Conservation (phyloP, 1,140 invertebrate genomes). For the Theocolax elegans region DNA sequence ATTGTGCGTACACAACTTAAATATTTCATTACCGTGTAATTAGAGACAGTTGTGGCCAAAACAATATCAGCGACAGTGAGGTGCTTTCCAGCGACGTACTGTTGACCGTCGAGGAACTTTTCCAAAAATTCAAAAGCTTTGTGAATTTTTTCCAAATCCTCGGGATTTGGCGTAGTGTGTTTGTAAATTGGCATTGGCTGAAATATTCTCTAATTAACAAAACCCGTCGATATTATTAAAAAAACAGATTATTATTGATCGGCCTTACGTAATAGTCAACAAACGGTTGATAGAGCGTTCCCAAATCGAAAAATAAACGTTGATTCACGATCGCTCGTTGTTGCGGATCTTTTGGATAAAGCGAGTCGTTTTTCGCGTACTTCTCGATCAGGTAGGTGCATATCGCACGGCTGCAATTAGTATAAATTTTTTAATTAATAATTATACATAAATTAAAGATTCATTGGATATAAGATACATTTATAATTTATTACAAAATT, state of each 20-base stretch:
- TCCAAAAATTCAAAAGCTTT: slow-evolving; percentile 54
- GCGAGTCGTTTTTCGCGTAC: slow-evolving; percentile 75
- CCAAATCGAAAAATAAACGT: slow-evolving; percentile 79
- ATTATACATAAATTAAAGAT: too few relatives aligned
- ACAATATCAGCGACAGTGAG: slow-evolving; percentile 68
- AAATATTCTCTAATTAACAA: neutral
- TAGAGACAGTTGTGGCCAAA: slow-evolving; percentile 51
- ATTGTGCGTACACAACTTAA: too few relatives aligned
- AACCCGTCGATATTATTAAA: too few relatives aligned
- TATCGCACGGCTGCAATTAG: slow-evolving; percentile 64
- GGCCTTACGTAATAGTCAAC: slow-evolving; percentile 75
- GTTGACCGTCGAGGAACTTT: slow-evolving; percentile 56
- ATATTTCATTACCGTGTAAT: slow-evolving; percentile 60
- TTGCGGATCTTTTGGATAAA: slow-evolving; percentile 78
- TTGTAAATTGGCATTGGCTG: too few relatives aligned
- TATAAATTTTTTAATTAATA: too few relatives aligned
- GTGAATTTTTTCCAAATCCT: slow-evolving; percentile 68
- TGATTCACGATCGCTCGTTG: slow-evolving; percentile 78
- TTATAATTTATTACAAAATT: too few relatives aligned
- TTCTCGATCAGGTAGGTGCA: slow-evolving; percentile 77
- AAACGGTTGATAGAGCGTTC: slow-evolving; percentile 75
- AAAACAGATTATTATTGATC: too few relatives aligned
- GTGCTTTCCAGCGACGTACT: slow-evolving; percentile 58
- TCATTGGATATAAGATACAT: too few relatives aligned
- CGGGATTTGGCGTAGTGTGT: slow-evolving; percentile 72